Evolutionary conservation across 2,797 vertebrate species (phyloP), one percentile per base, ranked within the genome.

Genomic region (Gambelia wislizenii): DNA sequence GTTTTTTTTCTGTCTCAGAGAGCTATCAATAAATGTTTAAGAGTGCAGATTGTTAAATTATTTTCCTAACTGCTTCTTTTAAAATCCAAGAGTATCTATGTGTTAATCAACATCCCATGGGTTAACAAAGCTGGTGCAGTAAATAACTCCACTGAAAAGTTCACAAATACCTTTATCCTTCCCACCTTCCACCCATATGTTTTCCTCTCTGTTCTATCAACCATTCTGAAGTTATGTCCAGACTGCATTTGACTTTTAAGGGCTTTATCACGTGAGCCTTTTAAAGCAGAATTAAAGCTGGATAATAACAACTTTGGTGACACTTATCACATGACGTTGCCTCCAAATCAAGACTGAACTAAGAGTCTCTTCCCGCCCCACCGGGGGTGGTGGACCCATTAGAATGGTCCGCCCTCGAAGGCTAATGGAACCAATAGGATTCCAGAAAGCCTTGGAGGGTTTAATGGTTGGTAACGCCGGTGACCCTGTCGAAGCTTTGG

Each of bases 111-210:
- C 70, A 89, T 67, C 20, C 36, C 14, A 12, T 52, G n/a, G n/a
- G n/a, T 33, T n/a, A 67, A 76, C 36, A 82, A 89, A 85, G 56
- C 36, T 75, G 78, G 33, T 42, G 36, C 44, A 75, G 72, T 59
- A 86, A 82, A 86, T 82, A 82, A 39, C 69, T 67, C n/a, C 59
- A 64, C 54, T 20, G 56, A 61, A 86, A 76, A 82, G 69, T 82
- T 76, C 78, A 76, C 13, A n/a, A 86, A 82, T 78, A 44, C 36
- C 8, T 78, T 42, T 86, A 18, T 54, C 25, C 6, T 18, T 61
- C 59, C 64, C 42, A 49, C 47, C 42, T 25, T 56, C 25, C 49
- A 10, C 44, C 56, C 27, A 70, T 80, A 76, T 75, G 49, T 14
- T 56, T 76, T 75, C 44, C 22, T 61, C 27, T 74, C 27, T 80